Base-by-base conservation (phyloP, 2,797 vertebrate genomes). In the Capromys pilorides region DNA sequence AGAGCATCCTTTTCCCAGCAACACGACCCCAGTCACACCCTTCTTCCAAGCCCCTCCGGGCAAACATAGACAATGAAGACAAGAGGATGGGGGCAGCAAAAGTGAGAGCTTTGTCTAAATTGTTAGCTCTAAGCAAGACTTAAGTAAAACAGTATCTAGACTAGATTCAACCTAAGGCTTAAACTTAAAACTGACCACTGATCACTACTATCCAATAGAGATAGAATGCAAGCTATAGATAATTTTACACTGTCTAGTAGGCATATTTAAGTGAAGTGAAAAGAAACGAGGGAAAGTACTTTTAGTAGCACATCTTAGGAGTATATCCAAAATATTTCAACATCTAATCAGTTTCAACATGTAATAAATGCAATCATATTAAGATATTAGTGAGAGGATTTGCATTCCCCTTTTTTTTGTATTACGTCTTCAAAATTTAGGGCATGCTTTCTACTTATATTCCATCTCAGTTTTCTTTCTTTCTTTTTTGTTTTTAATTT, bases 291-390 rank as follows among this genome's bases (percentile, higher is more conserved):
- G 45, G 11, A 49, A 79, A 59, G 75, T 67, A 66, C 49, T 85
- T 88, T 89, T 51, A 92, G 49, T 36, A 73, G 26, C 16, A 10
- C 24, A 51, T 77, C 94, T 96, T 94, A 90, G 22, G 26, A 77
- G 11, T 57, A 73, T 81, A 89, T 57, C 71, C 75, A 79, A 90
- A 94, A 54, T 62, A 92, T n/a, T 71, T 93, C 86, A 94, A 83
- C 62, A 86, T 77, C 78, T 49, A 83, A 88, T 88, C 81, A 77
- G 28, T 81, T 86, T 92, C 64, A 92, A 67, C 61, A 26, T 36
- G 54, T 66, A 62, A 85, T 61, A 59, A 71, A 75, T 14, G 31
- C 39, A 71, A 86, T 88, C 45, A 33, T 22, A 71, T 78, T 61
- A 54, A 83, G 41, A 67, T 19, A 89, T 62, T 69, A 67, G 87